Conservation (phyloP, 2,113 vertebrate species). For the Platysternon megacephalum region DNA sequence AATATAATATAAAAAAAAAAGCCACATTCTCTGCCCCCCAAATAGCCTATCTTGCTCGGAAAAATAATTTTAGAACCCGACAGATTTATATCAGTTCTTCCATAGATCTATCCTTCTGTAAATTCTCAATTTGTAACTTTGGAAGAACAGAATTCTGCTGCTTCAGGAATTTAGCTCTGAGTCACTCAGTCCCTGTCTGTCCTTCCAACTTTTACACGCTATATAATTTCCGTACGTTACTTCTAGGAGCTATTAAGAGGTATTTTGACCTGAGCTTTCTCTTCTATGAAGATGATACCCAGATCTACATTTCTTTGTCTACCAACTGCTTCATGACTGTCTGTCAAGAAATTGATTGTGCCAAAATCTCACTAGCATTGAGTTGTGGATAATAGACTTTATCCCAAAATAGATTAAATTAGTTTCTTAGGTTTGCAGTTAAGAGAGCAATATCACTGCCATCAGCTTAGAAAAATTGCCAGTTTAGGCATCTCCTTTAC, state of each 20-base stretch:
- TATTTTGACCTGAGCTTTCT: conserved; percentile 51
- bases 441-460: not conserved
- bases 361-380: not conserved
- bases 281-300: conserved; percentile 49
- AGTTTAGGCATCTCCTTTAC: conserved; percentile 24
- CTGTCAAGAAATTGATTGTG: not conserved
- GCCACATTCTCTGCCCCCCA: not conserved
- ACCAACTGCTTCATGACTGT: not conserved
- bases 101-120: not conserved
- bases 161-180: conserved; percentile 64
- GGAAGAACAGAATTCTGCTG: conserved; percentile 30
- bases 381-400: not conserved
- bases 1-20: too few species aligned
- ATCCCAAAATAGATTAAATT: not conserved
- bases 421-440: not conserved
- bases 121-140: conserved; percentile 57
- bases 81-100: not conserved
- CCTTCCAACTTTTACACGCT: conserved; percentile 57
- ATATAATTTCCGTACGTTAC: conserved; percentile 74
- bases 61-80: not conserved
- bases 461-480: not conserved
- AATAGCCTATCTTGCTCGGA: not conserved
- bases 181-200: conserved; percentile 70
- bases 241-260: conserved; percentile 55
- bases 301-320: not conserved